These are phyloP conservation scores for Trididemnum nubilum DNA, from an alignment of 23 tunicate species.

Conservation along the genomic window DNA sequence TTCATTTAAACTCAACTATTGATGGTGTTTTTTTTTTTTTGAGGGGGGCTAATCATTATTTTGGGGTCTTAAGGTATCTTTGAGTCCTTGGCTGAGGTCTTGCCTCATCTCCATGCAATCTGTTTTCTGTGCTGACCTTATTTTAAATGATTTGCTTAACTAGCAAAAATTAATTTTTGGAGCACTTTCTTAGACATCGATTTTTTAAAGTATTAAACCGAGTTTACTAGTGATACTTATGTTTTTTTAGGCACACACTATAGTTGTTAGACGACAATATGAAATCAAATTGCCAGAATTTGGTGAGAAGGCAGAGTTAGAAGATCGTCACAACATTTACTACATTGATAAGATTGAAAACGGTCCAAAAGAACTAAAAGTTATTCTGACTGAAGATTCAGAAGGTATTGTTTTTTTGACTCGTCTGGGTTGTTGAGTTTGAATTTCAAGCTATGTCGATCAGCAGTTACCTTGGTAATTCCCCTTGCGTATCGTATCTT, in stretches of 20 bases:
- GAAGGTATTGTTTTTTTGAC: conserved; percentile 45
- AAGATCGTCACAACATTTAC: conserved; percentile 44
- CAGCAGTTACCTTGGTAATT: too few species aligned
- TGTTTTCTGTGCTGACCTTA: too few species aligned
- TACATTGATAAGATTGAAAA: conserved; percentile 27
- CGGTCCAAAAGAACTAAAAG: conserved; percentile 53
- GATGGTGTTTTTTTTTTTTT: too few species aligned
- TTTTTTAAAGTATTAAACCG: background rate
- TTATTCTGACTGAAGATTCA: conserved; percentile 60
- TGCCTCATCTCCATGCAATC: too few species aligned
- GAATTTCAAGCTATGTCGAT: background rate
- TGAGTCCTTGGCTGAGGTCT: too few species aligned
- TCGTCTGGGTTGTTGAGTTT: background rate
- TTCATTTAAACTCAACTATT: too few species aligned
- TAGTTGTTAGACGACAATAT: background rate
- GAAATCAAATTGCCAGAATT: background rate
- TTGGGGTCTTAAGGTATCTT: too few species aligned
- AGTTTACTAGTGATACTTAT: background rate
- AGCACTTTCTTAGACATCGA: background rate
- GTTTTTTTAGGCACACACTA: background rate
- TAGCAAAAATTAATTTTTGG: too few species aligned
- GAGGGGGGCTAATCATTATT: too few species aligned
- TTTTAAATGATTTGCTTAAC: too few species aligned
- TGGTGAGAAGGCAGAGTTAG: conserved; percentile 5
- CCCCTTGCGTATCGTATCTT: too few species aligned